Percentiles rank a stretch among this genome's conserved stretches.
phyloP scores from a whole-genome alignment of 2,888 invertebrate species.

The Aradus depressus region DNA sequence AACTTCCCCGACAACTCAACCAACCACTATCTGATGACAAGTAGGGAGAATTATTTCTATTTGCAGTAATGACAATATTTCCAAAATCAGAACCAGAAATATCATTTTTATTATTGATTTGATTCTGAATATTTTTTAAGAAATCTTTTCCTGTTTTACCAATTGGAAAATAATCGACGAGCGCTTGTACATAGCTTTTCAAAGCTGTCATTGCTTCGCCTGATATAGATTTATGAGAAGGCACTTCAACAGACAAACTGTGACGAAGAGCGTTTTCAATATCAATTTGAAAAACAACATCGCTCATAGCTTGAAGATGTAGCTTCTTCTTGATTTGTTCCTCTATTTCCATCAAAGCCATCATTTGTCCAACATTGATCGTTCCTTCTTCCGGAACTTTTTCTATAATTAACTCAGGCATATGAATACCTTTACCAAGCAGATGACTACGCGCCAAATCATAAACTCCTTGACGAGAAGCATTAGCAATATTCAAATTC shows the following conservation, averaged over 20 bases:
- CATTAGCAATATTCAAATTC: background rate
- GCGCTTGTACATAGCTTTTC: slow-evolving; percentile 55
- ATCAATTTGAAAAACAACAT: slow-evolving; percentile 68
- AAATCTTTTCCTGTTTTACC: slow-evolving; percentile 53
- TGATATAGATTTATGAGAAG: slow-evolving; percentile 52
- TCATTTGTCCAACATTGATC: slow-evolving; percentile 33
- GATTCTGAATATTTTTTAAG: slow-evolving; percentile 48
- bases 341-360: slow-evolving; percentile 32
- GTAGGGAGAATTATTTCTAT: slow-evolving; percentile 35
- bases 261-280: slow-evolving; percentile 77
- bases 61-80: slow-evolving; percentile 45
- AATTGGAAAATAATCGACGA: slow-evolving; percentile 71
- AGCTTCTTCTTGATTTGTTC: slow-evolving; percentile 35
- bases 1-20: slow-evolving; percentile 73
- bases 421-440: slow-evolving; percentile 12
- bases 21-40: slow-evolving; percentile 39
- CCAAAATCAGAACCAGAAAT: slow-evolving; percentile 39
- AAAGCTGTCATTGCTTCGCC: slow-evolving; percentile 63
- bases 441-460: background rate
- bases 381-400: slow-evolving; percentile 35
- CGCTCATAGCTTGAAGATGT: slow-evolving; percentile 9
- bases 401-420: slow-evolving; percentile 36
- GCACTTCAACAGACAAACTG: slow-evolving; percentile 72
- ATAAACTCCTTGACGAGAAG: slow-evolving; percentile 8
- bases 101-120: slow-evolving; percentile 40